Base-by-base conservation (phyloP, 2,888 invertebrate genomes). In the Calliopum simillimum region DNA sequence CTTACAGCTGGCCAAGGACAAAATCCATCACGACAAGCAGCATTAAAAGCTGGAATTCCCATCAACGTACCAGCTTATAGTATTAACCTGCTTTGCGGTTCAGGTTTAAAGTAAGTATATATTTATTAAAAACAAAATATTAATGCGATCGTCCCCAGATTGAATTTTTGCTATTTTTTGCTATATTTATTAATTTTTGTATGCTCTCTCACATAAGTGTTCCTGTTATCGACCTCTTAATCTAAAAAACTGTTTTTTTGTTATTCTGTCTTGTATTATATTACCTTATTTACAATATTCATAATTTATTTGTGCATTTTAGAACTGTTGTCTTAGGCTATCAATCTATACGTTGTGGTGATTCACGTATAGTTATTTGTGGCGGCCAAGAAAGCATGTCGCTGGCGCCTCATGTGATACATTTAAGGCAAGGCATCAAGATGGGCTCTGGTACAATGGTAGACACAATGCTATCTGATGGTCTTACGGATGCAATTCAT, bases 311-410 rank as follows among this genome's bases (percentile, higher is more conserved):
- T 67, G 67, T 70, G 76, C 79, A 44, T 70, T 79, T 43, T 70
- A 91, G 92, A 84, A 85, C 91, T 43, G 90, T 95, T 44, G 87
- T 87, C 19, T 85, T 91, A 77, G 95, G 91, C 13, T 91, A 88
- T 76, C 90, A 91, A 82, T 88, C 93, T 0, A 91, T 95, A 70
- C 88, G 88, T 73, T 83, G 87, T 63, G 92, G 91, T 5, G 93
- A 94, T 78, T 87, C 90, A 3, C 84, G 87, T 25, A 87, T 94
- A 73, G 89, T 94, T 4, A 88, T 95, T 21, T 92, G 92, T 77
- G 94, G 94, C 43, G 95, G 95, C 0, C 94, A 94, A 86, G 95
- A 95, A 85, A 92, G 87, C 77, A 95, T 95, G 95, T 92, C 92
- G 67, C 88, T 89, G 84, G 90, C 94, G 4, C 92, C 91, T 2